A percentile compares a stretch with the other conserved stretches of the same genome.
These are phyloP conservation scores for Carassius carassius DNA, from an alignment of 2,113 vertebrate genomes.

Conservation along the genomic window DNA sequence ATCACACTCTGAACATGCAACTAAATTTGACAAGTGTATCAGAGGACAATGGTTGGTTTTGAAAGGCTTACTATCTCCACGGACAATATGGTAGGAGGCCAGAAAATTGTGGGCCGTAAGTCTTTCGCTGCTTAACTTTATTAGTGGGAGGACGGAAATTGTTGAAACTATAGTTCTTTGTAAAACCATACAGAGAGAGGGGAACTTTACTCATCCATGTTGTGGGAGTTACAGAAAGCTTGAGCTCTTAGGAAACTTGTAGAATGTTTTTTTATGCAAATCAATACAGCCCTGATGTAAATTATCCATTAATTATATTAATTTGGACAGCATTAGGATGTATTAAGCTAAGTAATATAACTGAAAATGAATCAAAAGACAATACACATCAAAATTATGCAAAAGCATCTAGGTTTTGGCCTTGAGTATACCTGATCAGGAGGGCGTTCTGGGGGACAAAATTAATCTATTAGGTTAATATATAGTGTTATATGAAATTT, in stretches of 20 bases:
- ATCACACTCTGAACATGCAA: conserved; percentile 20
- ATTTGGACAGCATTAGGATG: background rate
- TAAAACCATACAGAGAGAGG: background rate
- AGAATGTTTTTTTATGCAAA: conserved; percentile 11
- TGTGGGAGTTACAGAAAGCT: background rate
- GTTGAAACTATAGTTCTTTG: background rate
- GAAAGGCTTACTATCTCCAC: conserved; percentile 31
- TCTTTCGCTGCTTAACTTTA: conserved; percentile 9
- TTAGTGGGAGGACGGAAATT: conserved; percentile 12
- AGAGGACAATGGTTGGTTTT: conserved; percentile 35
- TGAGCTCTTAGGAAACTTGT: background rate
- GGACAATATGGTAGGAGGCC: conserved; percentile 22
- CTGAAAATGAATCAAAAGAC: background rate
- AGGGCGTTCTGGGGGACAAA: conserved; percentile 35
- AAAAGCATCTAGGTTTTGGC: background rate
- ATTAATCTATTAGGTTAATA: background rate
- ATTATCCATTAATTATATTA: background rate
- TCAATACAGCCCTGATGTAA: background rate
- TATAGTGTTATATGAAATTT: background rate
- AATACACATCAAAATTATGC: background rate
- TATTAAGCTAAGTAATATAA: background rate
- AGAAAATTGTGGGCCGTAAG: conserved; percentile 16
- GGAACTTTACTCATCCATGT: background rate
- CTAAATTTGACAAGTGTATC: conserved; percentile 38
- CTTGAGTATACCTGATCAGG: conserved; percentile 21